phyloP scores from a whole-genome alignment of 2,113 vertebrate genomes.

The Fregetta grallaria region DNA sequence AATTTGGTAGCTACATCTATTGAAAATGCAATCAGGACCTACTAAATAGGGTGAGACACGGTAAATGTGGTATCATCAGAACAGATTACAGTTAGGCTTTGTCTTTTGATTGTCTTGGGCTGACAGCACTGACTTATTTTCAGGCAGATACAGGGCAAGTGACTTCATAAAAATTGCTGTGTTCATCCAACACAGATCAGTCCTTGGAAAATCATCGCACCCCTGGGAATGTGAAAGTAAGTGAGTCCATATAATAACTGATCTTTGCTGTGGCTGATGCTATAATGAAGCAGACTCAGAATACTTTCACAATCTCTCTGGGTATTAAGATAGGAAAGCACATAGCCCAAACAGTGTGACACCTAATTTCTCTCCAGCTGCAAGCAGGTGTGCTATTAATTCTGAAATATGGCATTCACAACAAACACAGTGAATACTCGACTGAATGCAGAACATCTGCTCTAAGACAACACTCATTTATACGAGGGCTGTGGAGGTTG shows the following conservation, averaged over 20 bases:
- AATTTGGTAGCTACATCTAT: conserved; percentile 42
- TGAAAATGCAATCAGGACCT: conserved; percentile 36
- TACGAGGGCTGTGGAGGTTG: not conserved
- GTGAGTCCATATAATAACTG: not conserved
- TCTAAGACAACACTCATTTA: not conserved
- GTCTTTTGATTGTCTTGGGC: conserved; percentile 4
- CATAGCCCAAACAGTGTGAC: not conserved
- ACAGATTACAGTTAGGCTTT: not conserved
- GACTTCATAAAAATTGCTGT: conserved; percentile 7
- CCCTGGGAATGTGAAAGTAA: not conserved
- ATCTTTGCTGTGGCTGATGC: not conserved
- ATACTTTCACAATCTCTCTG: not conserved
- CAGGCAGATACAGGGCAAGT: not conserved
- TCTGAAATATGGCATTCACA: not conserved
- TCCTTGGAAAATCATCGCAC: not conserved
- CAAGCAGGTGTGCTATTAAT: conserved; percentile 12
- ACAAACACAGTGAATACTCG: not conserved
- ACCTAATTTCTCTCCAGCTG: conserved; percentile 31
- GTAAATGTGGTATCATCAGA: conserved; percentile 32
- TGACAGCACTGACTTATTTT: conserved; percentile 12
- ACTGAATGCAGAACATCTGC: conserved; percentile 5
- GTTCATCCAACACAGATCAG: conserved; percentile 2
- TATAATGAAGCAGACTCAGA: not conserved
- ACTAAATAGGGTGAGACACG: conserved; percentile 9
- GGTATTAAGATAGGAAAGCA: not conserved